Base-by-base conservation (phyloP, 2,113 vertebrate species). In the Riparia riparia region DNA sequence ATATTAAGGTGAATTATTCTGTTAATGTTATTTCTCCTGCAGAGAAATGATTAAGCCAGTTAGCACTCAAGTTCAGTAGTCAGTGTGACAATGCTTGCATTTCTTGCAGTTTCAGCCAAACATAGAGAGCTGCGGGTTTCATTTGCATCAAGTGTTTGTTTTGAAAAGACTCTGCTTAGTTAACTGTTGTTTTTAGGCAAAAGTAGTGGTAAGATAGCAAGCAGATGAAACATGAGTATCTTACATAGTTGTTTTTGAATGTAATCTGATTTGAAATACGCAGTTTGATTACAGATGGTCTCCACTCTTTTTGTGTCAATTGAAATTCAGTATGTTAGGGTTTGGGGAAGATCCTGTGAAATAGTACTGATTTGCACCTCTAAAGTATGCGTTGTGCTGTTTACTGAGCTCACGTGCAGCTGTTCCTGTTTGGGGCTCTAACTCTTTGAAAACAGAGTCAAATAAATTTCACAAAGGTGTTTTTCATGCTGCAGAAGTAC, bases 21-120 rank as follows among this genome's bases (percentile, higher is more conserved):
- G 64, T 24, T 72, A 61, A 6, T 77, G 17, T n/a, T 79, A n/a
- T 39, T 91, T 83, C 21, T 91, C 45, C 42, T 86, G 15, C 63
- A 86, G 53, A 80, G 16, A 17, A 64, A 7, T 22, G 6, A 10
- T 53, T 49, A 24, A 80, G 15, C 26, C 44, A 19, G 61, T 80
- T 12, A 65, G 37, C 16, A 7, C 13, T 85, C 2, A 1, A 56
- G 7, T 88, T 90, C 42, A 39, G 26, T 79, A 54, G 24, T 41
- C 22, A 50, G 0, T 63, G 39, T 72, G 63, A 57, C 21, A 61
- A 1, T 42, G 57, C 18, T 71, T 68, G 8, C 0, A 19, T 1
- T 50, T 90, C n/a, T 84, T 82, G 14, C 12, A 14, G 7, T 78
- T 94, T 82, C 26, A 93, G 29, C 10, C 24, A n/a, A 26, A 57